Conservation (phyloP, 1,140 invertebrate species). For the Magallana ariakensis region DNA sequence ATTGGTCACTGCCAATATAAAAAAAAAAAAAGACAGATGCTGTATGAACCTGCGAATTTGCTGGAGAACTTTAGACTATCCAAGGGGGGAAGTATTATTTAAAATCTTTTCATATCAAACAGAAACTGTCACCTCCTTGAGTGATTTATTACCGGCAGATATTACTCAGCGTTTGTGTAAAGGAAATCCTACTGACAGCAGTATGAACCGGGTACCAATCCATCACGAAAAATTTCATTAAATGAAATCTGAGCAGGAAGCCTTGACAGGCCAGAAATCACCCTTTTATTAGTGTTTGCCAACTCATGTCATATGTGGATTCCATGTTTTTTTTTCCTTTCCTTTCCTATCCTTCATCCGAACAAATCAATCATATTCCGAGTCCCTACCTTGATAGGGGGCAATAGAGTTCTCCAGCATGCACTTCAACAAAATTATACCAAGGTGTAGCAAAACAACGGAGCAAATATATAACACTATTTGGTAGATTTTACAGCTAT, state of each 20-base stretch:
- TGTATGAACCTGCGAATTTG: constrained; percentile 50
- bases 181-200: constrained; percentile 50
- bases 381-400: too few species aligned
- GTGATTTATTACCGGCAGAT: constrained; percentile 58
- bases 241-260: constrained; percentile 56
- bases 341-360: background rate
- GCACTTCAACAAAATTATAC: too few species aligned
- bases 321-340: background rate
- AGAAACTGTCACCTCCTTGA: constrained; percentile 54
- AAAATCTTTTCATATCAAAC: constrained; percentile 51
- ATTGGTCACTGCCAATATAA: constrained; percentile 11
- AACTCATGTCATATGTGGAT: constrained; percentile 25
- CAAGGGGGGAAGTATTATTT: constrained; percentile 47
- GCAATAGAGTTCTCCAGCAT: too few species aligned
- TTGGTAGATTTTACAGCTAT: too few species aligned
- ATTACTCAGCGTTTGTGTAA: constrained; percentile 52
- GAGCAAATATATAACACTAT: too few species aligned
- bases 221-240: constrained; percentile 54
- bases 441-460: too few species aligned
- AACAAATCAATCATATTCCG: constrained; percentile 9
- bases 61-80: constrained; percentile 48
- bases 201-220: constrained; percentile 57
- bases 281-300: constrained; percentile 32
- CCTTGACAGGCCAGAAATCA: constrained; percentile 16
- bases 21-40: constrained; percentile 51